Conservation (phyloP, 1,140 invertebrate species). For the Epicauta chinensis region DNA sequence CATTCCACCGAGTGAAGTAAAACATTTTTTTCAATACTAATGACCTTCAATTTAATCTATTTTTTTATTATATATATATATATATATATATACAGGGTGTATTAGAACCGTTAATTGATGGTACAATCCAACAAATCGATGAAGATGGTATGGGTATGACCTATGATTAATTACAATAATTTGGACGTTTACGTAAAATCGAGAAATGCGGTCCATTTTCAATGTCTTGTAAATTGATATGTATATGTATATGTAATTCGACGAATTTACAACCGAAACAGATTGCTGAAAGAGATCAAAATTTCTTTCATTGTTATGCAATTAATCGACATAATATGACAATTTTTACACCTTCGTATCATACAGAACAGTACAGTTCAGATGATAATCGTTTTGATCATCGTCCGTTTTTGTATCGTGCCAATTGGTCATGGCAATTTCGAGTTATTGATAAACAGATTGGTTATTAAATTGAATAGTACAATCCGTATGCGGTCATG, state of each 20-base stretch:
- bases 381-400: conserved; percentile 99
- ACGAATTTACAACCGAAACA: conserved; percentile 67
- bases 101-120: conserved; percentile 82
- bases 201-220: conserved; percentile 88
- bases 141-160: conserved; percentile 96
- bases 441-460: conserved; percentile 81
- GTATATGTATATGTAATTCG: conserved; percentile 70
- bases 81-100: too few species aligned
- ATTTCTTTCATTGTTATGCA: conserved; percentile 84
- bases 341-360: conserved; percentile 88
- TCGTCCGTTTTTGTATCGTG: conserved; percentile 91
- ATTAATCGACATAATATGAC: conserved; percentile 99
- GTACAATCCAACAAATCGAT: conserved; percentile 70
- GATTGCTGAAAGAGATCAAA: conserved; percentile 94
- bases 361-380: conserved; percentile 92
- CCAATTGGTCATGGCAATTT: conserved; percentile 95
- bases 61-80: too few species aligned
- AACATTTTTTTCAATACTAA: too few species aligned
- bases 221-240: conserved; percentile 90
- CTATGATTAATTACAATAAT: conserved; percentile 85
- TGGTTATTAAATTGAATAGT: conserved; percentile 2
- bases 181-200: conserved; percentile 83
- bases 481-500: neutral
- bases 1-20: too few species aligned
- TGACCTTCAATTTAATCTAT: too few species aligned